Conservation (phyloP, 2,888 invertebrate genomes). For the Atrina japonica region DNA sequence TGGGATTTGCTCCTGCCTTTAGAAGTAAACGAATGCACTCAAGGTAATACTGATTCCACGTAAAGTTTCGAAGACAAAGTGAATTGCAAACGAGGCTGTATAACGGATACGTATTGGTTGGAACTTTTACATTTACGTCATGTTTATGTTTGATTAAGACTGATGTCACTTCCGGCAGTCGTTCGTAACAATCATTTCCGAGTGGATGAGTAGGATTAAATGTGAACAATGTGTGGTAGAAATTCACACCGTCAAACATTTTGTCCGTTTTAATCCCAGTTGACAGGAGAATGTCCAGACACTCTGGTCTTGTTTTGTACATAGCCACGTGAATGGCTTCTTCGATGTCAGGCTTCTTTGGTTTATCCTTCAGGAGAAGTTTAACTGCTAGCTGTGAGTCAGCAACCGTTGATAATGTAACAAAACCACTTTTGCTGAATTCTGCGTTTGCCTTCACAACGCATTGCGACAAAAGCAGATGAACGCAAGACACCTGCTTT, state of each 20-base stretch:
- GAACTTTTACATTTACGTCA: constrained; percentile 61
- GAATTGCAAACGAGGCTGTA: constrained; percentile 72
- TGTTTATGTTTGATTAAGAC: constrained; percentile 67
- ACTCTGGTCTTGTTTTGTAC: constrained; percentile 61
- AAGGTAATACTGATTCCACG: constrained; percentile 65
- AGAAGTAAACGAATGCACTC: constrained; percentile 63
- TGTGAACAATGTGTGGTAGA: constrained; percentile 71
- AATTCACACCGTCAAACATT: constrained; percentile 69
- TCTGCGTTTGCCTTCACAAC: constrained; percentile 60
- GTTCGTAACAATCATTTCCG: constrained; percentile 54
- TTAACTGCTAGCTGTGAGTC: constrained; percentile 60
- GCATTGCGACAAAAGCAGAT: constrained; percentile 62
- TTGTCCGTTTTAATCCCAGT: constrained; percentile 54
- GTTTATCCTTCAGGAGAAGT: constrained; percentile 61
- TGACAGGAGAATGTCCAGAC: constrained; percentile 66
- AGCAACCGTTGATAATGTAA: constrained; percentile 65
- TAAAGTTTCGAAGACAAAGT: constrained; percentile 64
- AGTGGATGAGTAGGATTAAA: constrained; percentile 57
- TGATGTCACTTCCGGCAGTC: constrained; percentile 64
- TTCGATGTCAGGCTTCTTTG: constrained; percentile 56
- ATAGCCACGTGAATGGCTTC: constrained; percentile 65
- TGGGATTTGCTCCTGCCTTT: constrained; percentile 70
- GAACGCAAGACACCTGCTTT: constrained; percentile 64
- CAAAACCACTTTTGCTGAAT: constrained; percentile 57
- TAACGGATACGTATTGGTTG: constrained; percentile 71